Evolutionary conservation across 2,113 vertebrate species (phyloP).

Genomic region (Hypomesus transpacificus): DNA sequence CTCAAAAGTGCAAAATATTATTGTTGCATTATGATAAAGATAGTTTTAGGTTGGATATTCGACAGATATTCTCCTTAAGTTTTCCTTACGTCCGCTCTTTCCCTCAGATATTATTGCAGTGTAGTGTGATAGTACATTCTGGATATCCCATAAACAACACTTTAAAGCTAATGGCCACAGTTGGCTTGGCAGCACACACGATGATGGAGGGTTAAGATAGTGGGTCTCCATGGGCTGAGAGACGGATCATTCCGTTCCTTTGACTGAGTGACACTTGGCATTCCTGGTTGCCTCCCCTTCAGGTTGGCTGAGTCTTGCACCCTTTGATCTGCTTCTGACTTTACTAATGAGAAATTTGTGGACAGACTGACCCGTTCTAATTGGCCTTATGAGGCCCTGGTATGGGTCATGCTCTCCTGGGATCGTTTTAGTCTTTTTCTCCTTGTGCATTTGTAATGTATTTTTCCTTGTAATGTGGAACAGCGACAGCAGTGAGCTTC

Average conservation of each 20-base stretch:
- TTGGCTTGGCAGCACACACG: conserved; percentile 33
- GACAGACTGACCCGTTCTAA: conserved; percentile 61
- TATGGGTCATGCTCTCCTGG: background rate
- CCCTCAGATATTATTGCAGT: conserved; percentile 4
- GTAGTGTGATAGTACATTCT: conserved; percentile 32
- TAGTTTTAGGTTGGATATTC: too few species aligned
- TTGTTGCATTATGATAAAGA: too few species aligned
- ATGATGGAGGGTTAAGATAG: conserved; percentile 44
- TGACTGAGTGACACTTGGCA: conserved; percentile 40
- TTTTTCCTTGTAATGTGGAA: conserved; percentile 4
- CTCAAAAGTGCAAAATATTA: too few species aligned
- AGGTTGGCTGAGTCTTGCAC: conserved; percentile 12
- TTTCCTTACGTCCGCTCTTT: background rate
- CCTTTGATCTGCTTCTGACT: conserved; percentile 57
- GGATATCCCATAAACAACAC: conserved; percentile 29
- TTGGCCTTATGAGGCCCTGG: conserved; percentile 37
- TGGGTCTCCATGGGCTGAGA: conserved; percentile 37
- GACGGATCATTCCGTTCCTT: conserved; percentile 59
- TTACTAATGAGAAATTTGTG: conserved; percentile 61
- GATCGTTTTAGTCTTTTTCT: conserved; percentile 27
- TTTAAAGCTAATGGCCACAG: conserved; percentile 30
- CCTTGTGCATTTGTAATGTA: background rate
- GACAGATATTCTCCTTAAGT: too few species aligned
- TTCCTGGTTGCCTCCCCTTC: conserved; percentile 37
- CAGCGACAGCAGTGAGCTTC: background rate